These are phyloP conservation scores for Teleiodes luculella DNA, from an alignment of 2,888 invertebrate genomes.

Conservation along the genomic window DNA sequence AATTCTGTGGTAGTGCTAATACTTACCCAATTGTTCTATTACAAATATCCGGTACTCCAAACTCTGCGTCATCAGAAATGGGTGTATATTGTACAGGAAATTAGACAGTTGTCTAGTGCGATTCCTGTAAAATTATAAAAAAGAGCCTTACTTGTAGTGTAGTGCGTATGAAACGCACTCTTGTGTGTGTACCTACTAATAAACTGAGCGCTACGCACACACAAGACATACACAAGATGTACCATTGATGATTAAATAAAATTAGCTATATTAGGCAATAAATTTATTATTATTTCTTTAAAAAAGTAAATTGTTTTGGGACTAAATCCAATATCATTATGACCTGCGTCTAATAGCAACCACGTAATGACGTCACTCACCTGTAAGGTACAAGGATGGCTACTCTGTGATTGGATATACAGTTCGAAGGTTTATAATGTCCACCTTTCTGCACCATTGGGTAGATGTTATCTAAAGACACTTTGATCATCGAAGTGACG, in stretches of 20 bases:
- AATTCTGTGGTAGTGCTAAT: slow-evolving; percentile 13
- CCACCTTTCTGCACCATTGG: slow-evolving; percentile 39
- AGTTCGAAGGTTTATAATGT: slow-evolving; percentile 36
- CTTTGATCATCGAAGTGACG: neutral
- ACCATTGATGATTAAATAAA: too few relatives aligned
- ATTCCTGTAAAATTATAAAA: slow-evolving; percentile 65
- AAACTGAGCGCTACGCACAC: too few relatives aligned
- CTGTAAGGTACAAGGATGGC: slow-evolving; percentile 51
- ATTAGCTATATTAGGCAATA: too few relatives aligned
- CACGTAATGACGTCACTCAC: slow-evolving; percentile 24
- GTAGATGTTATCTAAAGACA: slow-evolving; percentile 16
- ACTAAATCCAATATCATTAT: too few relatives aligned
- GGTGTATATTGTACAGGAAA: slow-evolving; percentile 93
- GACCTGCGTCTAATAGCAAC: too few relatives aligned
- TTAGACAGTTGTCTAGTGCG: slow-evolving; percentile 86
- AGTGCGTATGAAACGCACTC: too few relatives aligned
- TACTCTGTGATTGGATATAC: slow-evolving; percentile 41
- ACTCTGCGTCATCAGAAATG: slow-evolving; percentile 92
- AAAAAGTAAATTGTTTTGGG: too few relatives aligned
- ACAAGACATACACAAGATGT: too few relatives aligned
- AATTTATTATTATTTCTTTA: too few relatives aligned
- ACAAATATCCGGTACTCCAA: slow-evolving; percentile 87
- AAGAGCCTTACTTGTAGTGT: too few relatives aligned
- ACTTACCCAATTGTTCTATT: slow-evolving; percentile 87
- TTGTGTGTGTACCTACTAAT: too few relatives aligned